Evolutionary conservation across 2,113 vertebrate genomes (phyloP).

Genomic region (Anser brachyrhynchus): DNA sequence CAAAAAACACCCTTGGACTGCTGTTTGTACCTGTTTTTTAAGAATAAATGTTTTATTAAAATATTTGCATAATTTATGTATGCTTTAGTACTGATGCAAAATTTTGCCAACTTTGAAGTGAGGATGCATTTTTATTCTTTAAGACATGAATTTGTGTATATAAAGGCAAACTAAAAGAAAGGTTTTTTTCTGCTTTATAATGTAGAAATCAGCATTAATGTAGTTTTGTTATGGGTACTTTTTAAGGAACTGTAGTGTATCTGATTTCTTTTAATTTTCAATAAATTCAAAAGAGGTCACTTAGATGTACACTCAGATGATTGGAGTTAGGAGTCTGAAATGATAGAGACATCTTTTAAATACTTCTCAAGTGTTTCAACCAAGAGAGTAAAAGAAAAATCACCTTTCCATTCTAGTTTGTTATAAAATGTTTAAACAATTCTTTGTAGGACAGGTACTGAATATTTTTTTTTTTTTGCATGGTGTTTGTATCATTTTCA

Average conservation of each 20-base stretch:
- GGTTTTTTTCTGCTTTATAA: background rate
- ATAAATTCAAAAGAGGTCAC: background rate
- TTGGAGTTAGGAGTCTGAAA: background rate
- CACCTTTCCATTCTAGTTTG: background rate
- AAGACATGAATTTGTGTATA: background rate
- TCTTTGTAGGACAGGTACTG: background rate
- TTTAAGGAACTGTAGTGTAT: background rate
- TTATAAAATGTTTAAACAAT: background rate
- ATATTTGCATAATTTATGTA: slow-evolving; percentile 43
- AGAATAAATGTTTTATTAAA: slow-evolving; percentile 69
- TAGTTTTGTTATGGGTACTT: background rate
- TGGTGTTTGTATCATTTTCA: background rate
- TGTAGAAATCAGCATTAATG: background rate
- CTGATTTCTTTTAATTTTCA: background rate
- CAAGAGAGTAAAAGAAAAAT: background rate
- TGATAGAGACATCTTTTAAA: background rate
- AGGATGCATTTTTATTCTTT: slow-evolving; percentile 40
- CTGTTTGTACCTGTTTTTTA: slow-evolving; percentile 54
- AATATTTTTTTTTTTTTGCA: background rate
- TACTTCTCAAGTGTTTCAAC: background rate
- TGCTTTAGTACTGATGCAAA: slow-evolving; percentile 17
- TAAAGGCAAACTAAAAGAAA: slow-evolving; percentile 18
- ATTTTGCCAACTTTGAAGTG: slow-evolving; percentile 22
- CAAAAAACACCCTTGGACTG: background rate
- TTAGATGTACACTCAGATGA: background rate